A percentile compares a stretch with the other conserved stretches of the same genome.
These are phyloP conservation scores for Caenorhabditis japonica DNA, from an alignment of 2,888 invertebrate species.

Conservation along the genomic window DNA sequence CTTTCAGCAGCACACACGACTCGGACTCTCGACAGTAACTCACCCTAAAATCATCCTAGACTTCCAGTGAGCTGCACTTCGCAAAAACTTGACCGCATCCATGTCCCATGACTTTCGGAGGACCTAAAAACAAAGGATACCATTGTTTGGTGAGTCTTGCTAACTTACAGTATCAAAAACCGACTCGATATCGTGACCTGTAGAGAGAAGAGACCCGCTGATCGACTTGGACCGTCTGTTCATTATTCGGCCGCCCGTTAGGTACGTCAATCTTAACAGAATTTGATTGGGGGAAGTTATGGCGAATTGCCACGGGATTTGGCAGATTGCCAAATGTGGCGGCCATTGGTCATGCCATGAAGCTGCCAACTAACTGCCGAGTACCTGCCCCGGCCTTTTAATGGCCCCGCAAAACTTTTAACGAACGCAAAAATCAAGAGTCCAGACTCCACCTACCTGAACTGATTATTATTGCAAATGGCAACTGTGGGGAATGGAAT, in stretches of 20 bases:
- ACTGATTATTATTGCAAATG: conserved; percentile 76
- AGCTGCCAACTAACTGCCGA: too few relatives aligned
- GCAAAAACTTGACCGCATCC: conserved; percentile 74
- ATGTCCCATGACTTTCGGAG: conserved; percentile 72
- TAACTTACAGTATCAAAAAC: conserved; percentile 49
- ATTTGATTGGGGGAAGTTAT: too few relatives aligned
- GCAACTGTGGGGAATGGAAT: conserved; percentile 74
- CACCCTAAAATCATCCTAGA: conserved; percentile 73
- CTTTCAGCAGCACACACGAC: too few relatives aligned
- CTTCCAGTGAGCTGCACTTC: conserved; percentile 74
- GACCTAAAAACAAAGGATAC: too few relatives aligned
- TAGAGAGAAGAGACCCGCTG: conserved; percentile 41
- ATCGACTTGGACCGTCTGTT: conserved; percentile 63
- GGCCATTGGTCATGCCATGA: too few relatives aligned
- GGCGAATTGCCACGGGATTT: too few relatives aligned
- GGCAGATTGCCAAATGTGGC: background rate
- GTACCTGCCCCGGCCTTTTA: too few relatives aligned
- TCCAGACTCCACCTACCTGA: too few relatives aligned
- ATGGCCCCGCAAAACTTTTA: too few relatives aligned
- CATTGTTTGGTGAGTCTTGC: background rate
- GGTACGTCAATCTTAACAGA: conserved; percentile 69
- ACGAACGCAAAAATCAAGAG: too few relatives aligned
- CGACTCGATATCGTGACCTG: conserved; percentile 40
- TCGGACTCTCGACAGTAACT: too few relatives aligned
- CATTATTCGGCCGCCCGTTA: conserved; percentile 70